Evolutionary conservation across 2,113 vertebrate genomes (phyloP).

Genomic region (Passer montanus): DNA sequence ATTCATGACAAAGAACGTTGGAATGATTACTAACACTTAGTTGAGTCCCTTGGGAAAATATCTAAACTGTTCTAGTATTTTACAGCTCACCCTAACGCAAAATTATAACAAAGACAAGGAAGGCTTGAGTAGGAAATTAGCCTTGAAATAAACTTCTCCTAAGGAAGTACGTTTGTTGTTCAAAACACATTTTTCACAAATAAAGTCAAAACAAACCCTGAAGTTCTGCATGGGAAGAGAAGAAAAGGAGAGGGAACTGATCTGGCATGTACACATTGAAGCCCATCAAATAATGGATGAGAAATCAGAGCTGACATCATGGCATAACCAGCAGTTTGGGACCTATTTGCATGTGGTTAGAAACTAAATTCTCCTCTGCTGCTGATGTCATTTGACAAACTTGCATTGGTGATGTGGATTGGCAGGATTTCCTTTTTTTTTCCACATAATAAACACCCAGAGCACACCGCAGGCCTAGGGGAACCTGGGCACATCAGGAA

Average conservation of each 20-base stretch:
- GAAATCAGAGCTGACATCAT: conserved; percentile 70
- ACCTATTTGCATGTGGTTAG: conserved; percentile 67
- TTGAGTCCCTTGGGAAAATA: conserved; percentile 41
- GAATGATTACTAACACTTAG: conserved; percentile 8
- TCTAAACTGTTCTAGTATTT: conserved; percentile 52
- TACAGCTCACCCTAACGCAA: conserved; percentile 55
- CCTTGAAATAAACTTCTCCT: conserved; percentile 56
- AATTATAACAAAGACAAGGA: conserved; percentile 60
- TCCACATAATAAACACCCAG: conserved; percentile 61
- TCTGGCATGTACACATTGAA: conserved; percentile 1
- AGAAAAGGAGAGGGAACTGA: background rate
- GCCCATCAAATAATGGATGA: conserved; percentile 57
- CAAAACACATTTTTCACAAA: conserved; percentile 59
- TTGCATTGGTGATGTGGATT: conserved; percentile 53
- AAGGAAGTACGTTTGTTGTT: conserved; percentile 64
- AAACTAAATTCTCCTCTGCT: conserved; percentile 53
- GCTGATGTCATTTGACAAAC: conserved; percentile 71
- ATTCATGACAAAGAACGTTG: conserved; percentile 48
- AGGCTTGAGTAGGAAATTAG: conserved; percentile 51
- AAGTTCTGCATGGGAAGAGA: conserved; percentile 27
- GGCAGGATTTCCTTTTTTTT: conserved; percentile 62
- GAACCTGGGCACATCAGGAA: background rate
- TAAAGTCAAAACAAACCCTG: conserved; percentile 60
- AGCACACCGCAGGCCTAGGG: background rate
- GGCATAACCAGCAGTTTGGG: conserved; percentile 51